phyloP scores from a whole-genome alignment of 1,140 invertebrate species.

The Rhysida immarginata region DNA sequence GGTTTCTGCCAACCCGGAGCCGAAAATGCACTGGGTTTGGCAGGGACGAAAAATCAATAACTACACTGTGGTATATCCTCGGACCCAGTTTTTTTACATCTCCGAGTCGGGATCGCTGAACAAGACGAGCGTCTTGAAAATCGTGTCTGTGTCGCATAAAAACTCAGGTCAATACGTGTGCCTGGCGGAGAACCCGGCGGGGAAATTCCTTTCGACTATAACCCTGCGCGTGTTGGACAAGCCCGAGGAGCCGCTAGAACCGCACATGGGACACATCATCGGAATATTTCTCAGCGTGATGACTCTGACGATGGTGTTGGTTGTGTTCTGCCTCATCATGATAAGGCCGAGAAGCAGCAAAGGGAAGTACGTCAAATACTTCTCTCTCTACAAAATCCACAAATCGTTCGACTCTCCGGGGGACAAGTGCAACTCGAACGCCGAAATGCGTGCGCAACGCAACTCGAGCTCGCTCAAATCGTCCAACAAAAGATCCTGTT shows the following conservation, averaged over 20 bases:
- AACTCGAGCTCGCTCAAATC: neutral
- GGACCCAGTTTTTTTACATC: conserved; percentile 52
- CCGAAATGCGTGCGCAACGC: neutral
- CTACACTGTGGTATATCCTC: conserved; percentile 40
- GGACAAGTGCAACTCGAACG: neutral
- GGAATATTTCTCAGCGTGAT: neutral
- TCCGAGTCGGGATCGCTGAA: conserved; percentile 53
- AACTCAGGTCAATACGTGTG: conserved; percentile 82
- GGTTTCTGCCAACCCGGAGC: conserved; percentile 58
- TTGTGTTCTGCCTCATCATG: neutral
- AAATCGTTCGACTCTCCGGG: neutral
- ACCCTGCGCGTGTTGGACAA: conserved; percentile 51
- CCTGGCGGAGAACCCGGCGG: conserved; percentile 76
- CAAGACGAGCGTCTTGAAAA: conserved; percentile 59
- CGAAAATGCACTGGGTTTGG: conserved; percentile 71
- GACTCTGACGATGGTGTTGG: neutral
- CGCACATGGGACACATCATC: neutral
- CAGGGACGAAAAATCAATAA: conserved; percentile 63
- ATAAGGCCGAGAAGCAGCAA: neutral
- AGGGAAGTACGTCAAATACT: neutral
- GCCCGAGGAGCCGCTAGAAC: neutral
- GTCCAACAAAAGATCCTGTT: neutral
- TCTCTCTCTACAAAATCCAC: neutral
- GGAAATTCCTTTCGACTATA: conserved; percentile 79
- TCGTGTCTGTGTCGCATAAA: conserved; percentile 70